Base-by-base conservation (phyloP, 2,888 invertebrate species). In the Thecocarcelia acutangulata region DNA sequence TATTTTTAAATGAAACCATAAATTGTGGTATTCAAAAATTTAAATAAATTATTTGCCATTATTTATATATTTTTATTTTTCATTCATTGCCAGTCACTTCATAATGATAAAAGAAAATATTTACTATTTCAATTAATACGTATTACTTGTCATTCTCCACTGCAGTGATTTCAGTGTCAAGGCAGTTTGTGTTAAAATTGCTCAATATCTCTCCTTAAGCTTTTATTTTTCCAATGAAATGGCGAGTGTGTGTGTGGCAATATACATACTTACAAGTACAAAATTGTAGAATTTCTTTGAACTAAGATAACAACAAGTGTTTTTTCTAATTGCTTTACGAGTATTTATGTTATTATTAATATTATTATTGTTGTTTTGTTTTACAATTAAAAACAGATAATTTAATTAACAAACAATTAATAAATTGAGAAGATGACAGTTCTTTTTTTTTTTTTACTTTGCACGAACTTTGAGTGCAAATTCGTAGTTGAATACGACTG, bases 331-430 rank as follows among this genome's bases (percentile, higher is more conserved):
- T 54, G 46, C 56, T 74, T 46, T 24, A n/a, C n/a, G n/a, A n/a
- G n/a, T n/a, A 44, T 19, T 52, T 46, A 19, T 9, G 15, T 28
- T 59, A 1, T 56, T 48, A 28, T 52, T 52, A 11, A 42, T 61
- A 8, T 56, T 54, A 13, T 33, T 54, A 13, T 68, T 33, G 33
- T 33, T 33, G 5, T 33, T 33, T 33, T 33, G 9, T 63, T 73
- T 64, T 19, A 76, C 68, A 76, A 76, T 68, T 69, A 77, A 63
- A 69, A 69, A 40, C 63, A 77, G 63, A 77, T 69, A 69, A 77
- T 70, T 61, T 48, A 63, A 70, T 77, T 77, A 77, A 63, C 54
- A 63, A 77, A 50, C 69, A 77, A 76, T 69, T 61, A 54, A 61
- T 21, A 72, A 50, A 72, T 42, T 13, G 59, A 33, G 56, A 19